phyloP scores from a whole-genome alignment of 2,113 vertebrate genomes.

The Myrmecobius fasciatus region DNA sequence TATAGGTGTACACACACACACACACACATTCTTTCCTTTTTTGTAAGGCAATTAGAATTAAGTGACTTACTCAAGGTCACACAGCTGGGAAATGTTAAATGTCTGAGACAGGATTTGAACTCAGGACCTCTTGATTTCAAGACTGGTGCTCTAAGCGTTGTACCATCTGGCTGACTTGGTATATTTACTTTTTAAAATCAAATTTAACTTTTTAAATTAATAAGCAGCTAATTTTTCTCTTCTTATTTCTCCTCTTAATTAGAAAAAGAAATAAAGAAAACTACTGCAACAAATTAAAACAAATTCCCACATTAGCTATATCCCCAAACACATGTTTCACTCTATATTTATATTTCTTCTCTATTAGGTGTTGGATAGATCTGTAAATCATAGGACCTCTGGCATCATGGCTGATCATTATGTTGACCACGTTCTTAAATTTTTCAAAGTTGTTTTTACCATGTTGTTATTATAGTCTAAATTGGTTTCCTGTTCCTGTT shows the following conservation, averaged over 20 bases:
- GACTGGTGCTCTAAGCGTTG: too few relatives aligned
- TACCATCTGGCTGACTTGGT: too few relatives aligned
- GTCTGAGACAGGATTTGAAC: too few relatives aligned
- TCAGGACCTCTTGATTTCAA: too few relatives aligned
- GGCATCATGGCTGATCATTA: not conserved
- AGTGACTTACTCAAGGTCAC: too few relatives aligned
- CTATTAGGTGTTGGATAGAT: not conserved
- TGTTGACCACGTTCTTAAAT: not conserved
- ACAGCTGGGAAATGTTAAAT: too few relatives aligned
- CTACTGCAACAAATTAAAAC: not conserved
- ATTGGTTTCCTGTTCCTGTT: not conserved
- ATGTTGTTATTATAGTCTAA: not conserved
- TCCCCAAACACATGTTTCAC: not conserved
- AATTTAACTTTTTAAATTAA: not conserved
- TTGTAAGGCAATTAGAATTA: too few relatives aligned
- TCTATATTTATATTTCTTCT: not conserved
- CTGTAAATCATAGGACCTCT: not conserved
- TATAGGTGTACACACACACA: too few relatives aligned
- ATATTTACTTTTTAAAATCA: not conserved
- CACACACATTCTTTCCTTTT: too few relatives aligned
- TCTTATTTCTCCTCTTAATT: not conserved
- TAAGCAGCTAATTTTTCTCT: not conserved
- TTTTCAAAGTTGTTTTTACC: not conserved
- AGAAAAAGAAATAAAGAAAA: not conserved
- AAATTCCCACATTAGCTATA: not conserved